These are phyloP conservation scores for Notamacropus eugenii DNA, from an alignment of 2,797 vertebrate genomes.

Conservation along the genomic window DNA sequence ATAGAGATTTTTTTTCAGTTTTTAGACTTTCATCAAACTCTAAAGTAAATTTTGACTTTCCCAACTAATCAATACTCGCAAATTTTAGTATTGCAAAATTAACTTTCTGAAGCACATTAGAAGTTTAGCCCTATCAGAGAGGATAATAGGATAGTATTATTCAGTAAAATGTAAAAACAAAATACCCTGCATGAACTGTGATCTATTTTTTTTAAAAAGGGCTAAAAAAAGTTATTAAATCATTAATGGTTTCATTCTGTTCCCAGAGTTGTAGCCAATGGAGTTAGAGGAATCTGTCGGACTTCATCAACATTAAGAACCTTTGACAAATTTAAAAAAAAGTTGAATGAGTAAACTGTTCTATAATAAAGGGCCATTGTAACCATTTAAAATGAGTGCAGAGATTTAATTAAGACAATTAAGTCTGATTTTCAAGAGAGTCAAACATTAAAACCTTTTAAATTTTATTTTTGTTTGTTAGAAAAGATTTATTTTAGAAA, in stretches of 20 bases:
- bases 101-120: not conserved
- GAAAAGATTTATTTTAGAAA: slow-evolving; percentile 43
- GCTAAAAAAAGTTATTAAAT: slow-evolving; percentile 80
- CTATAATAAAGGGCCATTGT: slow-evolving; percentile 75
- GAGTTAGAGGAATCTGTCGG: slow-evolving; percentile 79
- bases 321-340: slow-evolving; percentile 75
- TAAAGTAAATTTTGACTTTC: slow-evolving; percentile 66
- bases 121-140: slow-evolving; percentile 34
- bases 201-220: slow-evolving; percentile 72
- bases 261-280: slow-evolving; percentile 75
- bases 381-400: slow-evolving; percentile 69
- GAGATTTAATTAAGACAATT: slow-evolving; percentile 78
- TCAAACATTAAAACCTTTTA: slow-evolving; percentile 19
- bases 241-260: slow-evolving; percentile 78
- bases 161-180: slow-evolving; percentile 70
- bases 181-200: slow-evolving; percentile 66
- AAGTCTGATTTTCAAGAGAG: slow-evolving; percentile 59
- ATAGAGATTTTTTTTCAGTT: not conserved
- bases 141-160: slow-evolving; percentile 61
- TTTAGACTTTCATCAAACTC: slow-evolving; percentile 31
- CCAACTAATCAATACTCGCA: slow-evolving; percentile 54
- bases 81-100: slow-evolving; percentile 58
- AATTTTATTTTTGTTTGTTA: slow-evolving; percentile 55
- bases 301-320: slow-evolving; percentile 74
- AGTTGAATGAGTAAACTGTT: slow-evolving; percentile 70